These are phyloP conservation scores for Nymphicus hollandicus DNA, from an alignment of 2,113 vertebrate genomes.

Conservation along the genomic window DNA sequence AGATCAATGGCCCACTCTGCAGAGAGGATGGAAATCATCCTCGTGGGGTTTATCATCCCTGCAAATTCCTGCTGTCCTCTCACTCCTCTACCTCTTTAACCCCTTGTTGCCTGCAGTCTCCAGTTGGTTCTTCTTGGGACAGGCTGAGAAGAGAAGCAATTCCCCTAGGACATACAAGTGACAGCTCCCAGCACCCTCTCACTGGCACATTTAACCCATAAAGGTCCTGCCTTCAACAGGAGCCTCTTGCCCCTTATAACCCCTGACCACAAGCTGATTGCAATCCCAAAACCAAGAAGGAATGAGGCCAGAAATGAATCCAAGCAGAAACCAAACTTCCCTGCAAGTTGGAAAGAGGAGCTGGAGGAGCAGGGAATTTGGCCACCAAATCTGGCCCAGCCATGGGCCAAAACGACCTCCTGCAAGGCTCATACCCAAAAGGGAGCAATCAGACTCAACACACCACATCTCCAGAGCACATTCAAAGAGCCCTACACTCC, in stretches of 20 bases:
- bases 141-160: background rate
- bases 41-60: background rate
- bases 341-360: background rate
- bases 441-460: background rate
- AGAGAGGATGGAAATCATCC: background rate
- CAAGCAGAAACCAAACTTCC: background rate
- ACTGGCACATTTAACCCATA: background rate
- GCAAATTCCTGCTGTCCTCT: background rate
- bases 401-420: background rate
- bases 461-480: background rate
- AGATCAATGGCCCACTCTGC: background rate
- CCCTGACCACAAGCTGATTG: background rate
- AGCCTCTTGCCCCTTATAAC: background rate
- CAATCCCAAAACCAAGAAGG: background rate
- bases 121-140: rapidly evolving
- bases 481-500: background rate
- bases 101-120: background rate
- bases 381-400: background rate
- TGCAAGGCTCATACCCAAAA: background rate
- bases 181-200: background rate
- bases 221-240: background rate
- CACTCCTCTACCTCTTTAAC: background rate
- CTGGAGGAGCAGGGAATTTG: background rate
- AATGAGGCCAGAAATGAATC: background rate
- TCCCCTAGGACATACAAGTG: background rate